Evolutionary conservation across 1,140 invertebrate genomes (phyloP).

Genomic region (Chironomus tepperi): DNA sequence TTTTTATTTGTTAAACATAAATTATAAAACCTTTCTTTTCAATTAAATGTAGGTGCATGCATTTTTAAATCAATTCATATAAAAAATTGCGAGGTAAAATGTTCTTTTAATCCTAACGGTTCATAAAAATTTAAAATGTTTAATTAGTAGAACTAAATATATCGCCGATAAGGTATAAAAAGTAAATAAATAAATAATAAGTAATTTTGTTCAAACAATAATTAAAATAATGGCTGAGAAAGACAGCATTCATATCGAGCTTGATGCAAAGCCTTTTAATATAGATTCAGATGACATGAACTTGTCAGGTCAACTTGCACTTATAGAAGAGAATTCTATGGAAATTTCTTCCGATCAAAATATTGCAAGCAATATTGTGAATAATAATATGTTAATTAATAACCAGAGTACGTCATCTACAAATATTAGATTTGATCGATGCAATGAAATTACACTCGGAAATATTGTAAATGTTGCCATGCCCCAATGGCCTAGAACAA

Average conservation of each 20-base stretch:
- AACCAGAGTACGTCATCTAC: neutral
- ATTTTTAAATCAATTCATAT: too few species aligned
- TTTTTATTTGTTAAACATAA: too few species aligned
- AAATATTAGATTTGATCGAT: neutral
- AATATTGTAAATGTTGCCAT: neutral
- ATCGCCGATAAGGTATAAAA: too few species aligned
- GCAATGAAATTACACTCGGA: neutral
- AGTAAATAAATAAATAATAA: too few species aligned
- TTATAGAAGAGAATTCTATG: neutral
- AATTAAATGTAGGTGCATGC: too few species aligned
- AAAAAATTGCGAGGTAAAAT: too few species aligned
- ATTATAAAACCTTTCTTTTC: too few species aligned
- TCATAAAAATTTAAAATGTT: too few species aligned
- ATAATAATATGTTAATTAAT: neutral
- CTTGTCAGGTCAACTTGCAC: neutral
- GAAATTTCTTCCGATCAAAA: neutral
- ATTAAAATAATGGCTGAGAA: conserved; percentile 21
- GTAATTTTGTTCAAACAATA: too few species aligned
- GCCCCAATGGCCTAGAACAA: neutral
- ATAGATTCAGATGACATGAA: neutral
- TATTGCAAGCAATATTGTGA: neutral
- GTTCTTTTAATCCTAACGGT: too few species aligned
- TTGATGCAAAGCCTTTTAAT: too few species aligned
- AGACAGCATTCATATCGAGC: conserved; percentile 29
- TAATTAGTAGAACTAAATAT: too few species aligned